A percentile compares a stretch with the other conserved stretches of the same genome.
phyloP scores from a whole-genome alignment of 2,113 vertebrate genomes.

The Callorhinus ursinus region DNA sequence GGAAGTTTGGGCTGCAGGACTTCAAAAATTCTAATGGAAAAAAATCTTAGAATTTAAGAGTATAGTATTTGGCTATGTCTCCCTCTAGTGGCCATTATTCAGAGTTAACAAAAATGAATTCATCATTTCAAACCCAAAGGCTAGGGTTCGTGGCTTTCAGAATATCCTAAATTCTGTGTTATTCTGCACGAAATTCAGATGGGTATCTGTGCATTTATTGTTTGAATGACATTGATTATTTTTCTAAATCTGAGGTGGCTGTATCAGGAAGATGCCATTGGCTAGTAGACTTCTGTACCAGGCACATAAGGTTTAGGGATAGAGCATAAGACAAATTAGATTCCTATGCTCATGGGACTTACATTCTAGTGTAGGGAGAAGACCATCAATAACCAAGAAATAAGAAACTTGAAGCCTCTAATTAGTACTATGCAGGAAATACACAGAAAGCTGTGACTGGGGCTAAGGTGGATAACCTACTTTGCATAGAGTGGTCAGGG shows the following conservation, averaged over 20 bases:
- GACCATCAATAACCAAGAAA: background rate
- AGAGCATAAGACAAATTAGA: background rate
- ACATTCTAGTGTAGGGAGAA: background rate
- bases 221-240: background rate
- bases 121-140: background rate
- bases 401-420: background rate
- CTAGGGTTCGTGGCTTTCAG: background rate
- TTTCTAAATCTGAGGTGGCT: background rate
- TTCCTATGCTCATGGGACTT: background rate
- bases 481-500: background rate
- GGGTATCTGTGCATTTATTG: background rate
- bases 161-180: background rate
- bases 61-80: constrained; percentile 65
- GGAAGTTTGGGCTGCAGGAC: background rate
- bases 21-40: background rate
- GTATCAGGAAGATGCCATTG: background rate
- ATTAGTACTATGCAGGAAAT: background rate
- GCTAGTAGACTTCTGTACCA: background rate
- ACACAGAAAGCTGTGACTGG: no score
- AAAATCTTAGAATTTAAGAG: background rate
- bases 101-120: constrained; percentile 58
- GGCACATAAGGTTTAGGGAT: background rate
- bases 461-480: background rate
- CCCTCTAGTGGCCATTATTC: constrained; percentile 73
- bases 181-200: background rate